Base-by-base conservation (phyloP, 1,140 invertebrate species). In the Polypedilum pembai region DNA sequence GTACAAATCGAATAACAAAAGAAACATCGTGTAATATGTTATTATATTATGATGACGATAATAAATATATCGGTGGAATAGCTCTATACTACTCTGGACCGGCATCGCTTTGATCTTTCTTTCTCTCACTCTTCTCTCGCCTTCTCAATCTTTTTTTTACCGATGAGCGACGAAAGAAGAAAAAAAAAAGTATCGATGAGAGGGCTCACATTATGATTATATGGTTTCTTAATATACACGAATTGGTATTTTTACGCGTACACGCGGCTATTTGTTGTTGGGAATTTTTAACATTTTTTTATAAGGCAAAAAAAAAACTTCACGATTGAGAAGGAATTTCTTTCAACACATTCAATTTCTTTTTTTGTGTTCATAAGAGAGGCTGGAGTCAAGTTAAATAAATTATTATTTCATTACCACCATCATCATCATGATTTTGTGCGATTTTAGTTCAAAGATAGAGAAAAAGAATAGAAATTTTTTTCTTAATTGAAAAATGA, bases 281-380 rank as follows among this genome's bases (percentile, higher is more conserved):
- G 24, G 24, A 33, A 3, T 33, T 33, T 33, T 66, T 66, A 8
- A n/a, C 18, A 18, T 12, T n/a, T 56, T 45, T n/a, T 10, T 69
- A 69, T 18, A 69, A 5, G 17, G 10, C 7, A n/a, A 66, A 15
- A 45, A 45, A 56, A 56, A 15, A 45, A 45, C 15, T 15, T 56
- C 45, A 69, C 18, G 17, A 69, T n/a, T 18, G 45, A 69, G 18
- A 66, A 66, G 5, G 65, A 69, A 69, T 69, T 69, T 18, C 65
- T 69, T 69, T 69, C 65, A 69, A 69, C 65, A 69, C 65, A n/a
- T 8, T 69, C 65, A 69, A 69, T 69, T 69, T 69, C 45, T 56
- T 56, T 15, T 56, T 12, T 56, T 12, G 7, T 56, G 12, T 15
- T 56, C 41, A 45, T 45, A 56, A n/a, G 45, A 56, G 45, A 56